Conservation (phyloP, 35 echinoderm and acorn worm species). For the Anneissia japonica region DNA sequence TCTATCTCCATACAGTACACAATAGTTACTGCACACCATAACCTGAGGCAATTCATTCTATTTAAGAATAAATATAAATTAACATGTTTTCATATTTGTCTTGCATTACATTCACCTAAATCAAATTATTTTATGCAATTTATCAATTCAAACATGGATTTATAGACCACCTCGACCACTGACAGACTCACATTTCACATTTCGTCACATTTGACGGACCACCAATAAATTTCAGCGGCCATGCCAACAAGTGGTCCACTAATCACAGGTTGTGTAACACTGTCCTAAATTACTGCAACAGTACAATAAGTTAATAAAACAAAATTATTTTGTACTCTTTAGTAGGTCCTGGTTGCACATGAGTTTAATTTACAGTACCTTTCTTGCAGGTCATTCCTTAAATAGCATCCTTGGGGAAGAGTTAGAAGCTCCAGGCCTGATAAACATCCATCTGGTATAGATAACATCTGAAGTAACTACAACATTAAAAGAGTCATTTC, state of each 20-base stretch:
- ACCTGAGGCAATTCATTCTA: conserved; percentile 79
- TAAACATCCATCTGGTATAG: background rate
- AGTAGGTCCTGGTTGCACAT: too few species aligned
- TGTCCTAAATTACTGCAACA: too few species aligned
- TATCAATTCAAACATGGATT: too few species aligned
- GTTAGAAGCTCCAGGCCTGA: conserved; percentile 79
- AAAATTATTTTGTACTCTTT: too few species aligned
- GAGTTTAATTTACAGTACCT: too few species aligned
- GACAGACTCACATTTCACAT: background rate
- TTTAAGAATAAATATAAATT: background rate
- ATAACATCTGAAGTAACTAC: background rate
- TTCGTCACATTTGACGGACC: background rate
- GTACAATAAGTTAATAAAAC: too few species aligned
- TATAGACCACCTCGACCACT: background rate
- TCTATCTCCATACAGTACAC: conserved; percentile 61
- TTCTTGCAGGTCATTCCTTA: conserved; percentile 72
- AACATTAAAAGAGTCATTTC: too few species aligned
- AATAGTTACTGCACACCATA: conserved; percentile 49
- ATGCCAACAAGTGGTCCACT: too few species aligned
- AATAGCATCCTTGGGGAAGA: conserved; percentile 60
- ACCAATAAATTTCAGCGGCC: background rate
- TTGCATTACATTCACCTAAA: too few species aligned
- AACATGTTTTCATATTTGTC: background rate
- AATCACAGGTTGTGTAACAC: too few species aligned
- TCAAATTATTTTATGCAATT: too few species aligned